Percentiles rank a stretch among this genome's conserved stretches.
Conservation (phyloP, 2,888 invertebrate species). For the Serripes groenlandicus region DNA sequence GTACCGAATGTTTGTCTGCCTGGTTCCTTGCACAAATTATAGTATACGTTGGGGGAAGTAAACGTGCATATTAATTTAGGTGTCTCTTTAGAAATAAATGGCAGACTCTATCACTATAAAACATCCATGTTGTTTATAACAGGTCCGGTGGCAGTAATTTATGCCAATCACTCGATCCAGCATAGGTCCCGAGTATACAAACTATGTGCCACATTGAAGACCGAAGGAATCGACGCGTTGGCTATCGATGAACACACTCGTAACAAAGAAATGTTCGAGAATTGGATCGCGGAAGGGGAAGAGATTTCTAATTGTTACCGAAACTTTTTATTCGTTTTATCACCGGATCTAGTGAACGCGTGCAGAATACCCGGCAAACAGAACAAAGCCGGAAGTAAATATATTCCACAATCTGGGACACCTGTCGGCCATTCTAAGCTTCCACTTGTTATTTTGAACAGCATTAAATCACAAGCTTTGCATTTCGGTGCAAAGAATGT, state of each 20-base stretch:
- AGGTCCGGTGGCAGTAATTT: constrained; percentile 7
- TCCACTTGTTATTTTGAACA: background rate
- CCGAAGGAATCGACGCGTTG: background rate
- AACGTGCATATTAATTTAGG: too few relatives aligned
- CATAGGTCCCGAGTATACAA: background rate
- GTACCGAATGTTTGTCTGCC: too few relatives aligned
- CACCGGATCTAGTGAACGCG: background rate
- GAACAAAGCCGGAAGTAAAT: constrained; percentile 6
- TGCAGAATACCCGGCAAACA: background rate
- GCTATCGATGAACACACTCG: background rate
- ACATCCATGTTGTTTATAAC: too few relatives aligned
- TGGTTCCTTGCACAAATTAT: too few relatives aligned
- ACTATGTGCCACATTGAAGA: background rate
- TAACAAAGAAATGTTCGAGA: background rate
- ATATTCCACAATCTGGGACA: background rate
- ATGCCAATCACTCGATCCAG: background rate
- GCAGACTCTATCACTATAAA: too few relatives aligned
- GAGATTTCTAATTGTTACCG: background rate
- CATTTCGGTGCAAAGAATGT: background rate
- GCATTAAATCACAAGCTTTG: background rate
- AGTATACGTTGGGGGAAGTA: too few relatives aligned
- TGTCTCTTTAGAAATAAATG: too few relatives aligned
- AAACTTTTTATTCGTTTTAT: constrained; percentile 14
- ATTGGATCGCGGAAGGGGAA: constrained; percentile 16
- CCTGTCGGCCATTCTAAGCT: constrained; percentile 4